Evolutionary conservation across 2,797 vertebrate genomes (phyloP).

Genomic region (Sebastiscus albofasciatus): DNA sequence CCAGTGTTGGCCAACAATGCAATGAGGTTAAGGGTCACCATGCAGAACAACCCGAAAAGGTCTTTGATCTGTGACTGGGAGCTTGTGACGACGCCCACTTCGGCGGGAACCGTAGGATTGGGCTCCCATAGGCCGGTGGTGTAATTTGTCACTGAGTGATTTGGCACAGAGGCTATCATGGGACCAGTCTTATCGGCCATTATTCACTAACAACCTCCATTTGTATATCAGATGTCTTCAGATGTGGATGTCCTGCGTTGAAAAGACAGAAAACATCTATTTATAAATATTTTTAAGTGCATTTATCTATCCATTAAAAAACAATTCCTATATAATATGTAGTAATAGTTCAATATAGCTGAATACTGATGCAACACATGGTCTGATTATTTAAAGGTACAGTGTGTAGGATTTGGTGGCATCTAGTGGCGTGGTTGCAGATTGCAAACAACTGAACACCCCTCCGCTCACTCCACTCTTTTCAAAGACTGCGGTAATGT

Average conservation of each 20-base stretch:
- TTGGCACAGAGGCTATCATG: conserved; percentile 63
- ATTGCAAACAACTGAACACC: no score
- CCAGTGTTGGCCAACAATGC: conserved; percentile 90
- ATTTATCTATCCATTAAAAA: not conserved
- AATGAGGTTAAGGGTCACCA: conserved; percentile 90
- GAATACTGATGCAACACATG: not conserved
- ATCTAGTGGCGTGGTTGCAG: no score
- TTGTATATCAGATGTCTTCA: conserved; percentile 32
- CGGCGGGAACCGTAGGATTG: conserved; percentile 74
- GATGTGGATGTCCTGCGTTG: conserved; percentile 34
- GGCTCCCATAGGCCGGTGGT: conserved; percentile 66
- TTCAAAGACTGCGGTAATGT: no score
- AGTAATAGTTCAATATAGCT: not conserved
- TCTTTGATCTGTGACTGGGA: conserved; percentile 85
- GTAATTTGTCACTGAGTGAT: conserved; percentile 66
- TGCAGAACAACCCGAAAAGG: conserved; percentile 87
- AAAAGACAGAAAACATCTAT: conserved; percentile 5
- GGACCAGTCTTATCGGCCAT: conserved; percentile 78
- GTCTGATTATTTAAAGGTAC: not conserved
- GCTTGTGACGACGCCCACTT: conserved; percentile 79
- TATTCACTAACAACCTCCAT: conserved; percentile 59
- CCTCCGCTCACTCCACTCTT: no score
- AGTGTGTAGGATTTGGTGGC: no score
- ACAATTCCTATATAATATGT: not conserved
- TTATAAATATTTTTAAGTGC: not conserved